Base-by-base conservation (phyloP, 2,797 vertebrate genomes). In the Gallirallus australis region DNA sequence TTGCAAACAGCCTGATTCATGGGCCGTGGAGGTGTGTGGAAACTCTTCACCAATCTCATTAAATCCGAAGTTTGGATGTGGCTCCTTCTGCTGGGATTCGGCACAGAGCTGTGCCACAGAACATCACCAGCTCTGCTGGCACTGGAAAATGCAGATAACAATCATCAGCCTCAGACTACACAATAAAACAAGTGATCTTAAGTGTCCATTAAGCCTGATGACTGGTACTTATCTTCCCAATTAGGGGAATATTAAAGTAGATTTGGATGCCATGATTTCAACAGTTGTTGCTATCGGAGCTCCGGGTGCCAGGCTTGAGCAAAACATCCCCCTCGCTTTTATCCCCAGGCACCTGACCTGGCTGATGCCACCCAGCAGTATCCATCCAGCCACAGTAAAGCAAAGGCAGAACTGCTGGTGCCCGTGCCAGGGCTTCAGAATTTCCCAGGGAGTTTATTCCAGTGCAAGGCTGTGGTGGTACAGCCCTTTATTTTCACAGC, bases 211-310 rank as follows among this genome's bases (percentile, higher is more conserved):
- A 66, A 70, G 30, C 52, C 52, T 70, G 52, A 92, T 37, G 45
- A 87, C n/a, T 7, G 1, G 60, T 10, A 40, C 61, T 89, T 54
- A 82, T 35, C 84, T 65, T 73, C 66, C 45, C 10, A 3, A 69
- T 82, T 79, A 94, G 78, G 16, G 45, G 19, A 66, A 56, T 89
- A 82, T 87, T 45, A 35, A 84, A 84, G 54, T 13, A 81, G 50
- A 53, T 82, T 61, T 57, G 82, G 48, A 40, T 73, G 40, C 47
- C 40, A 65, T 30, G 66, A 39, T 68, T 65, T n/a, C n/a, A 28
- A 35, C 24, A 11, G 61, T 12, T 37, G 23, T 6, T 42, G 27
- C 40, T 31, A 1, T 19, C 52, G 13, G 30, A 48, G 37, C 48
- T 33, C 69, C 69, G 20, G 64, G 78, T n/a, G 47, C 69, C 73